Evolutionary conservation across 2,888 invertebrate genomes (phyloP).

Genomic region (Pterostichus niger): DNA sequence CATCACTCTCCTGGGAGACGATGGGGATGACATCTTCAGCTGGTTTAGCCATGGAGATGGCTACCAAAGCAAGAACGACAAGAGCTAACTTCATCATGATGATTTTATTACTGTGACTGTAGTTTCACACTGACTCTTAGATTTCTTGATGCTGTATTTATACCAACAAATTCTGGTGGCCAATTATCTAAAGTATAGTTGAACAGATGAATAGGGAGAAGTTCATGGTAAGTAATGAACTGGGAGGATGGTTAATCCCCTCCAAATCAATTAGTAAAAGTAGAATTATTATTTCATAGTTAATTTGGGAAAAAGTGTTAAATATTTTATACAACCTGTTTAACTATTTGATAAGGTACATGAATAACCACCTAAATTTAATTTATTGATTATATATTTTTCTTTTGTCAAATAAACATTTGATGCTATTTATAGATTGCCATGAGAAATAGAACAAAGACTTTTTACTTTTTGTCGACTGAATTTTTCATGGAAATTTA

Average conservation of each 20-base stretch:
- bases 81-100: slow-evolving; percentile 78
- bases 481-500: no score
- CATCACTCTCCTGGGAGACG: slow-evolving; percentile 78
- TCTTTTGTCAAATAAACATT: no score
- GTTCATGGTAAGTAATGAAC: neutral
- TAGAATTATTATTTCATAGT: slow-evolving; percentile 34
- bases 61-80: slow-evolving; percentile 59
- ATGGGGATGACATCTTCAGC: slow-evolving; percentile 75
- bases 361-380: no score
- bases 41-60: slow-evolving; percentile 26
- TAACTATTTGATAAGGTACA: neutral
- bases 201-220: neutral
- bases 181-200: slow-evolving; percentile 38
- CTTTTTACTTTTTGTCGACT: no score
- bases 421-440: no score
- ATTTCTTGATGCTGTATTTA: slow-evolving; percentile 37
- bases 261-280: slow-evolving; percentile 42
- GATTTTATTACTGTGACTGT: slow-evolving; percentile 71
- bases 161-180: slow-evolving; percentile 49
- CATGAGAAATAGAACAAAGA: no score
- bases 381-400: no score
- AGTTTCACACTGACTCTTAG: slow-evolving; percentile 9
- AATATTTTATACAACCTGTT: slow-evolving; percentile 42
- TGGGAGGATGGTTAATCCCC: slow-evolving; percentile 40
- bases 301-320: slow-evolving; percentile 60